Conservation (phyloP, 2,113 vertebrate genomes). For the Muntiacus reevesi region DNA sequence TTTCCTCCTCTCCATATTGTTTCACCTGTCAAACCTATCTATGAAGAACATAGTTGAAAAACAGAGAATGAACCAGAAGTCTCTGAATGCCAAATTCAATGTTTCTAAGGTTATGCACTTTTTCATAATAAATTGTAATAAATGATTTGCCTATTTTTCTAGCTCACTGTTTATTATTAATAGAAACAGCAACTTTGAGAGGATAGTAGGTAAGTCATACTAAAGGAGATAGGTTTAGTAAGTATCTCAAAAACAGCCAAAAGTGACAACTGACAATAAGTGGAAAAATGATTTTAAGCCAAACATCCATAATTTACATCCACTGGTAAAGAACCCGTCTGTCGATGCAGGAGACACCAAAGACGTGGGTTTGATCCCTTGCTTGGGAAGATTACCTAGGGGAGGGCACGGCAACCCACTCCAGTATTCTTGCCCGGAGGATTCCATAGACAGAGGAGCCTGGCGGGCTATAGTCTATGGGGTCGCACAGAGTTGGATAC, state of each 20-base stretch:
- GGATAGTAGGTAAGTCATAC: neutral
- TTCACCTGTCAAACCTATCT: neutral
- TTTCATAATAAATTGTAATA: neutral
- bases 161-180: neutral
- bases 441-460: neutral
- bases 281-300: neutral
- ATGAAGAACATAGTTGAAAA: neutral
- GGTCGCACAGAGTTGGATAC: neutral
- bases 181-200: neutral
- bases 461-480: neutral
- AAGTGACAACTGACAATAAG: neutral
- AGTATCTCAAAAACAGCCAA: neutral
- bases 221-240: neutral
- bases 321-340: neutral
- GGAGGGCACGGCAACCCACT: neutral
- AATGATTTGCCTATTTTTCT: neutral
- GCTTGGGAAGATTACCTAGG: neutral
- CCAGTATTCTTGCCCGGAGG: neutral
- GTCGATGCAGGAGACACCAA: neutral
- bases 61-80: neutral
- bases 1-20: neutral
- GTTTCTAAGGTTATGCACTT: neutral
- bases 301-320: neutral
- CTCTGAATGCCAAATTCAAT: neutral
- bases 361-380: neutral